Percentiles rank a stretch among this genome's conserved stretches.
Evolutionary conservation across 2,113 vertebrate species (phyloP).

Genomic region (Zosterops hypoxanthus): DNA sequence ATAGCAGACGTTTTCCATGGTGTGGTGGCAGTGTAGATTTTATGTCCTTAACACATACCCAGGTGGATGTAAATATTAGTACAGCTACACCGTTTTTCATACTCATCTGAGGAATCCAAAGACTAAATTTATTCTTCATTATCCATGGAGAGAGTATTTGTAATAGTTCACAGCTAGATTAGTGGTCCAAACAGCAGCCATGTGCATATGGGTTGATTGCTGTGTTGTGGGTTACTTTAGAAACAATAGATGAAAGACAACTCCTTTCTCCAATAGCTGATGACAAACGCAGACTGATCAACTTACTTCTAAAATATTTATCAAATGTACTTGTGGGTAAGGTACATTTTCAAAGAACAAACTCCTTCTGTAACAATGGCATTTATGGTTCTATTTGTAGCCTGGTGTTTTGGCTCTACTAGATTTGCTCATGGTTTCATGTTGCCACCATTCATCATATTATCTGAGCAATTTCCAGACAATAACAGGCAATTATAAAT

Average conservation of each 20-base stretch:
- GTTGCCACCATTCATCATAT: background rate
- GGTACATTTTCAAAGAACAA: background rate
- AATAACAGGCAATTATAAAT: background rate
- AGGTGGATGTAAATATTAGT: constrained; percentile 32
- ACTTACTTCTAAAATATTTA: background rate
- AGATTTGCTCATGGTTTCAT: background rate
- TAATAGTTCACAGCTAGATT: background rate
- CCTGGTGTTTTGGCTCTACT: background rate
- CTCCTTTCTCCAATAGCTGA: background rate
- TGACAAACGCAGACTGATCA: background rate
- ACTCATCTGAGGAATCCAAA: background rate
- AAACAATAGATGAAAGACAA: background rate
- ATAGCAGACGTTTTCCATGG: constrained; percentile 5
- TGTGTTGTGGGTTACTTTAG: background rate
- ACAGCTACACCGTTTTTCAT: background rate
- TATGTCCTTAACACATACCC: constrained; percentile 4
- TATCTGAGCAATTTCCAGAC: background rate
- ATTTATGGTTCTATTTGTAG: background rate
- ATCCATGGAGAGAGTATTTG: background rate
- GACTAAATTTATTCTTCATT: constrained; percentile 12
- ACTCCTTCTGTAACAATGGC: background rate
- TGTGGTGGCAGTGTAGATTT: constrained; percentile 9
- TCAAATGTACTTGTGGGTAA: background rate
- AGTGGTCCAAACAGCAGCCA: background rate
- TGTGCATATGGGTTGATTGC: background rate